Conservation (phyloP, 1,140 invertebrate species). For the Polypedilum pembai region DNA sequence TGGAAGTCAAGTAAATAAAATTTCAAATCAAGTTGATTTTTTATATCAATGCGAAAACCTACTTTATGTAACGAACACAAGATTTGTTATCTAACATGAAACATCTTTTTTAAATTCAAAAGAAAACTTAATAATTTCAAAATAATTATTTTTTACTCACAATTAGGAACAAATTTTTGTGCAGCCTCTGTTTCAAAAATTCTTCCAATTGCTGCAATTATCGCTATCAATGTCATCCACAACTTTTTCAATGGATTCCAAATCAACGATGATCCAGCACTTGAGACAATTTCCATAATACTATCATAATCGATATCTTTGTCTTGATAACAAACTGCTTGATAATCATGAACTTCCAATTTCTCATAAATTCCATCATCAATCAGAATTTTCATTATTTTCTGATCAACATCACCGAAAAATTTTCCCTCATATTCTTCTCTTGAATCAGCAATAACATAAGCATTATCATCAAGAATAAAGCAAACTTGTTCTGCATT, state of each 20-base stretch:
- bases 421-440: neutral
- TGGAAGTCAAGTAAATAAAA: no score
- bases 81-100: no score
- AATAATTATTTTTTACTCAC: neutral
- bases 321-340: neutral
- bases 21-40: no score
- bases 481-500: neutral
- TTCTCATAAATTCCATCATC: neutral
- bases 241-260: neutral
- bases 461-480: conserved; percentile 1
- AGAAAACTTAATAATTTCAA: neutral
- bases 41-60: no score
- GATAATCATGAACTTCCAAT: neutral
- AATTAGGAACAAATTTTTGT: neutral
- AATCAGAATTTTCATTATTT: neutral
- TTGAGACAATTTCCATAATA: neutral
- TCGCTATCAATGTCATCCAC: neutral
- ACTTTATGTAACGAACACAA: no score
- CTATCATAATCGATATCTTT: neutral
- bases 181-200: neutral
- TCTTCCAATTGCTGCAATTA: neutral
- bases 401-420: neutral
- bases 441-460: neutral
- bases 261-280: neutral
- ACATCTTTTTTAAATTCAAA: no score